A percentile compares a stretch with the other conserved stretches of the same genome.
Evolutionary conservation across 2,888 invertebrate genomes (phyloP).

Genomic region (Ctena decussata): DNA sequence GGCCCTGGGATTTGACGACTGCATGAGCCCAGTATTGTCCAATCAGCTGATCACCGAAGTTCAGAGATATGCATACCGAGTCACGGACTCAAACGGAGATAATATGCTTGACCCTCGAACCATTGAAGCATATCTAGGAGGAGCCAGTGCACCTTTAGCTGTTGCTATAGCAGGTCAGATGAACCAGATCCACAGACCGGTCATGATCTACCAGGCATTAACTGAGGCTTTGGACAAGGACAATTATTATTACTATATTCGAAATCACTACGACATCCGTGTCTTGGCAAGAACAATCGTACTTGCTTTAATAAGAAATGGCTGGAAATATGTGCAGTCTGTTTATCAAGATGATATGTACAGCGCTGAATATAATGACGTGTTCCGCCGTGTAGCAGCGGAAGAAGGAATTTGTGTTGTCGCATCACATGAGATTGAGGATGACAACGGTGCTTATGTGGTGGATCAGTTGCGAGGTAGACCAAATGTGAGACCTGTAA

Average conservation of each 20-base stretch:
- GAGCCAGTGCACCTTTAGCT: constrained; percentile 67
- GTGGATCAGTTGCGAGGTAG: constrained; percentile 64
- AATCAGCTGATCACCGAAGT: constrained; percentile 70
- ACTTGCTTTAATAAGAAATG: constrained; percentile 83
- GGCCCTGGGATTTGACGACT: constrained; percentile 80
- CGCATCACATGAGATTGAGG: constrained; percentile 64
- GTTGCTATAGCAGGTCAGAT: constrained; percentile 86
- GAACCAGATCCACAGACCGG: constrained; percentile 88
- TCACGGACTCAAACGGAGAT: constrained; percentile 65
- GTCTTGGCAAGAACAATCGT: constrained; percentile 81
- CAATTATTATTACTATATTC: constrained; percentile 71
- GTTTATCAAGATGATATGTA: constrained; percentile 51
- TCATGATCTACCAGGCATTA: constrained; percentile 83
- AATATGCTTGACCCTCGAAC: constrained; percentile 74
- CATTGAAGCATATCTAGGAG: constrained; percentile 80
- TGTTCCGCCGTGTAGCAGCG: constrained; percentile 68
- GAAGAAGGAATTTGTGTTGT: constrained; percentile 82
- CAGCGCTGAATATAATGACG: constrained; percentile 70
- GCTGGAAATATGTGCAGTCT: constrained; percentile 86
- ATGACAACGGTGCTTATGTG: constrained; percentile 27
- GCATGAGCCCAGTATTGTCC: constrained; percentile 67
- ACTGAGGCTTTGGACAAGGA: constrained; percentile 66
- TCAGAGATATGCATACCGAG: constrained; percentile 63
- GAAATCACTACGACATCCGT: constrained; percentile 69
- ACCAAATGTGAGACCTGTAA: constrained; percentile 73